Evolutionary conservation across 2,888 invertebrate species (phyloP).

Genomic region (Tribolium freemani): DNA sequence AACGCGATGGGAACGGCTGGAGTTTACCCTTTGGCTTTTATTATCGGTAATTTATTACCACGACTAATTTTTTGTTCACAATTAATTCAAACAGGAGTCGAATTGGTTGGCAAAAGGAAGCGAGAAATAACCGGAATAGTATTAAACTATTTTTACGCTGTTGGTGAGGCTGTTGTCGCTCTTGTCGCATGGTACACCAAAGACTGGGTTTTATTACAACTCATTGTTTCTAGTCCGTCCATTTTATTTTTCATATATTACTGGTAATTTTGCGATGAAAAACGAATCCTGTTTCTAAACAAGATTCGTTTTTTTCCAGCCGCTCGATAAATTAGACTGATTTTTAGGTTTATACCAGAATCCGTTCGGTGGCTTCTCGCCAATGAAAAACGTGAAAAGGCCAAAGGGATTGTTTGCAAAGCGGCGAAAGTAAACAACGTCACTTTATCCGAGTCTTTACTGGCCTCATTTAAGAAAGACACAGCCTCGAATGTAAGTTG

Average conservation of each 20-base stretch:
- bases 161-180: constrained; percentile 76
- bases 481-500: constrained; percentile 40
- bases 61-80: too few species aligned
- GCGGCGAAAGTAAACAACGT: constrained; percentile 73
- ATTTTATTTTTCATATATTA: constrained; percentile 73
- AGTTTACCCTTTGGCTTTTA: constrained; percentile 74
- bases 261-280: constrained; percentile 70
- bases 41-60: constrained; percentile 66
- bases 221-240: constrained; percentile 74
- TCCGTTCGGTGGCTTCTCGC: constrained; percentile 78
- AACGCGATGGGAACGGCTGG: constrained; percentile 76
- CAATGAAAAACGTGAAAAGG: constrained; percentile 70
- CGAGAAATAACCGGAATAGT: constrained; percentile 76
- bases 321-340: background rate
- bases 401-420: constrained; percentile 70
- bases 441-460: constrained; percentile 66
- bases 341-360: constrained; percentile 73
- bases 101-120: constrained; percentile 75
- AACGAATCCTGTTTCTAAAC: too few species aligned
- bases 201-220: constrained; percentile 74
- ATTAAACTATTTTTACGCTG: constrained; percentile 76
- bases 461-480: constrained; percentile 66
- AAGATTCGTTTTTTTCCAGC: background rate
- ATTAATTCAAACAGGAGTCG: constrained; percentile 69
- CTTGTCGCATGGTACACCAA: constrained; percentile 72